These are phyloP conservation scores for Epinotia ramella DNA, from an alignment of 2,888 invertebrate genomes.

Conservation along the genomic window DNA sequence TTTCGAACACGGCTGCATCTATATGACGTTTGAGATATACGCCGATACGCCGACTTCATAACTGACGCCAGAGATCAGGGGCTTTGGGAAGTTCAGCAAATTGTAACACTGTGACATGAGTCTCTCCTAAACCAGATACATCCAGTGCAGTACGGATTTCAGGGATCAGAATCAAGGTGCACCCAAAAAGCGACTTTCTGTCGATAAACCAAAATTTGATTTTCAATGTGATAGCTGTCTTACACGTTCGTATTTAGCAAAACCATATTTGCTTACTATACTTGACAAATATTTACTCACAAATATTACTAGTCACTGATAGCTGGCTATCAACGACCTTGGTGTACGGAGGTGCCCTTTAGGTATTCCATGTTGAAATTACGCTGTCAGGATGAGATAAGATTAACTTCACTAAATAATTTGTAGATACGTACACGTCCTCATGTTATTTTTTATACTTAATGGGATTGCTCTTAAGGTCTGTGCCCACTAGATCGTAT, in stretches of 20 bases:
- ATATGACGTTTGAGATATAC: background rate
- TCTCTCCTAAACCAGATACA: background rate
- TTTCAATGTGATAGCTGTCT: too few species aligned
- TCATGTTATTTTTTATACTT: background rate
- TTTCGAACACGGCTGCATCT: too few species aligned
- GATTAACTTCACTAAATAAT: conserved; percentile 22
- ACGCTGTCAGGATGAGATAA: conserved; percentile 31
- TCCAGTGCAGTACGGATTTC: background rate
- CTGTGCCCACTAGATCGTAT: too few species aligned
- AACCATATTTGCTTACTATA: conserved; percentile 20
- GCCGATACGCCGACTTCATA: background rate
- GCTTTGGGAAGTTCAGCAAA: background rate
- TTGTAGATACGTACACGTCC: background rate
- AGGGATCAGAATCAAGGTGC: background rate
- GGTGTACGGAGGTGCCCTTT: conserved; percentile 34
- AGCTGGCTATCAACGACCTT: conserved; percentile 30
- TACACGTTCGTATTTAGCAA: background rate
- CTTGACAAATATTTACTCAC: conserved; percentile 32
- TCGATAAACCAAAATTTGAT: background rate
- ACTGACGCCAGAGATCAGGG: background rate
- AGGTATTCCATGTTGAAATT: conserved; percentile 14
- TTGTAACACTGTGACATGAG: background rate
- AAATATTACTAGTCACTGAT: conserved; percentile 8
- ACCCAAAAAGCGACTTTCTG: background rate
- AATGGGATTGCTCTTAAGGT: background rate